Base-by-base conservation (phyloP, 2,888 invertebrate species). In the Drosophila ustulata region DNA sequence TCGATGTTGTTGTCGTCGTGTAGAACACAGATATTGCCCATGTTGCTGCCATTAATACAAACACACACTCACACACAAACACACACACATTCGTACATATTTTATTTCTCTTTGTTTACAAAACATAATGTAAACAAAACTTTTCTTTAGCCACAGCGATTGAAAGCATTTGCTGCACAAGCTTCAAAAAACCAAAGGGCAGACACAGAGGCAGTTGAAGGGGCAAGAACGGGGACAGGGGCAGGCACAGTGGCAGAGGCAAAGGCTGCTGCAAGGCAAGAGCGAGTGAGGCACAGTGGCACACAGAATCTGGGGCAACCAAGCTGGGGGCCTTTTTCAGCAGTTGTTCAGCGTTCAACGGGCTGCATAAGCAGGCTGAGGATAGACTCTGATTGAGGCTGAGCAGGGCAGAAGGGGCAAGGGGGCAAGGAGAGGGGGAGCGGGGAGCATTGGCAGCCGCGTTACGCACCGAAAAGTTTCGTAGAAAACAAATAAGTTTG, bases 91-190 rank as follows among this genome's bases (percentile, higher is more conserved):
- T 43, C 45, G 53, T 49, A 57, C 49, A 51, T 65, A 53, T 64
- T 70, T 69, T 61, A 55, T 79, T 78, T 70, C 66, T 73, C 80
- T 78, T 88, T 86, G 86, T 86, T 89, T 88, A 89, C 78, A 88
- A 88, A 84, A 89, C 85, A 84, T 79, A 82, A 86, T 89, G 86
- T 89, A 86, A 86, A 86, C 86, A 86, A 86, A 89, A 89, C 72
- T 78, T 83, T 78, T 80, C 65, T 58, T 75, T 58, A 49, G 80
- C 66, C 80, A 57, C 72, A 65, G 70, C 82, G 73, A 82, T 82
- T 71, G 88, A 82, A 88, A 69, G 85, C 85, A 85, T 67, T 75
- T 72, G 69, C 68, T 43, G 55, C 55, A 55, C 66, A 72, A 80
- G 83, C 87, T 83, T 80, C 68, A 58, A 66, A 32, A 52, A 58